phyloP scores from a whole-genome alignment of 2,113 vertebrate genomes.

The Melospiza georgiana region DNA sequence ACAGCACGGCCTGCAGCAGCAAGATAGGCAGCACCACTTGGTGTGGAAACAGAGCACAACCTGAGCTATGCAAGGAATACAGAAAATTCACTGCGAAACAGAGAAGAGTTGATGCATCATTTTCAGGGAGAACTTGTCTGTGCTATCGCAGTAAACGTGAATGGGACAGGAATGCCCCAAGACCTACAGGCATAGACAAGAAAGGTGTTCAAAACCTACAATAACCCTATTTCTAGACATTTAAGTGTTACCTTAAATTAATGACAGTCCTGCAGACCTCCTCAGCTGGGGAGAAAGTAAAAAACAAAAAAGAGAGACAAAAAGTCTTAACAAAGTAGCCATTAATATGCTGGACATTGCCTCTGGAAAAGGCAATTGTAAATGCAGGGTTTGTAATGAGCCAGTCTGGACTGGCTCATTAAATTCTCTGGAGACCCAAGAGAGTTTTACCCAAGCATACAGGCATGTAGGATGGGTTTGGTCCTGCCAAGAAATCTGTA shows the following conservation, averaged over 20 bases:
- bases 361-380: not conserved
- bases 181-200: not conserved
- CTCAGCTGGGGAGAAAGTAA: fast-evolving
- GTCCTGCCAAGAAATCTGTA: not conserved
- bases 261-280: not conserved
- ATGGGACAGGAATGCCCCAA: not conserved
- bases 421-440: not conserved
- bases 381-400: not conserved
- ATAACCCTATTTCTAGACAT: not conserved
- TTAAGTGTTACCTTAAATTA: not conserved
- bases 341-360: not conserved
- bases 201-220: not conserved
- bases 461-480: not conserved
- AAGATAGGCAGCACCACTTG: not conserved
- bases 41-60: not conserved
- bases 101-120: not conserved
- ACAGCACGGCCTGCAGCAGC: not conserved
- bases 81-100: not conserved
- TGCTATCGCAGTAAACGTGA: not conserved
- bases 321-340: not conserved
- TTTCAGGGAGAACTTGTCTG: not conserved
- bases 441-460: not conserved
- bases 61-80: not conserved
- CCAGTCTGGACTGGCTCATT: not conserved
- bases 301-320: fast-evolving